Percentiles rank a stretch among this genome's conserved stretches.
Evolutionary conservation across 2,113 vertebrate species (phyloP).

Genomic region (Sturnira hondurensis): DNA sequence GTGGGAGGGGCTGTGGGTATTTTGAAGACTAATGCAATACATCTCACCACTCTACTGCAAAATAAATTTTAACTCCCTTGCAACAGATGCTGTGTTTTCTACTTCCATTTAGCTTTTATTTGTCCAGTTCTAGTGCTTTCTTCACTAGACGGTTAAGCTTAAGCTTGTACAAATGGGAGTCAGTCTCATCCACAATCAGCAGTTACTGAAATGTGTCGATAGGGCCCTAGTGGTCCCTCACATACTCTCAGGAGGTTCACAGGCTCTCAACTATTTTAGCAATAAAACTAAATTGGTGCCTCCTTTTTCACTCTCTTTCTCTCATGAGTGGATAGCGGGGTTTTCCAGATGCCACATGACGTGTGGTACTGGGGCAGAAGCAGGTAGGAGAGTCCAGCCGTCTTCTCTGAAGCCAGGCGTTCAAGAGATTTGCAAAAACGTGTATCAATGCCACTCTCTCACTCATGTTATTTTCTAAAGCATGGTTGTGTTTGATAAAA

Average conservation of each 20-base stretch:
- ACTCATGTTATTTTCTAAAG: no score
- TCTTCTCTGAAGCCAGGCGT: neutral
- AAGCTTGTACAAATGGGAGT: neutral
- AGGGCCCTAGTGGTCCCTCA: neutral
- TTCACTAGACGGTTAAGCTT: neutral
- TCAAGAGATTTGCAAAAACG: neutral
- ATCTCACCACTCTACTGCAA: neutral
- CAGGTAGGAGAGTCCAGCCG: neutral
- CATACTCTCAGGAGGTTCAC: neutral
- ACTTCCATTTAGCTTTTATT: neutral
- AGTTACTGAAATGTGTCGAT: neutral
- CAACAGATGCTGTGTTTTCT: neutral
- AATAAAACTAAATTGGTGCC: neutral
- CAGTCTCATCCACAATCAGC: neutral
- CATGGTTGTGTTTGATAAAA: slow-evolving; percentile 8
- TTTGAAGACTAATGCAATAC: neutral
- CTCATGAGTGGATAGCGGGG: neutral
- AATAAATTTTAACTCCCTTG: neutral
- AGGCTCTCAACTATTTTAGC: neutral
- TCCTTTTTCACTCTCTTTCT: neutral
- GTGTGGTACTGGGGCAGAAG: neutral
- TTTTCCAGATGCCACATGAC: neutral
- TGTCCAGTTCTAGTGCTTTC: neutral
- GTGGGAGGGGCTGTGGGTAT: neutral
- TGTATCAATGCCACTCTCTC: neutral